These are phyloP conservation scores for Orchesella cincta DNA, from an alignment of 1,140 invertebrate genomes.

Conservation along the genomic window DNA sequence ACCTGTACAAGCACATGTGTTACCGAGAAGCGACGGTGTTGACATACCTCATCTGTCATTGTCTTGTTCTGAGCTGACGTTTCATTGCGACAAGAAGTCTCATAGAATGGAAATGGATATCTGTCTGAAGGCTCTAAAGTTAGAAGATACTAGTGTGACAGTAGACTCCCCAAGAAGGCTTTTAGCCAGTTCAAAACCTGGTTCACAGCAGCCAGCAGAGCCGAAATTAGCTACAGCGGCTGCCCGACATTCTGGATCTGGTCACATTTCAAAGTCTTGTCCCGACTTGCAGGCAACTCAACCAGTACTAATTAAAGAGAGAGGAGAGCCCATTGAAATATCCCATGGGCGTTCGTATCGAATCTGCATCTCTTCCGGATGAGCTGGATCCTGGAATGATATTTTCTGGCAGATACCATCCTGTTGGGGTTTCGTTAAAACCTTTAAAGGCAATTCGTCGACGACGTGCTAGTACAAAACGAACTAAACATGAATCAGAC, in stretches of 20 bases:
- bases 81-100: conserved; percentile 45
- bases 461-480: not conserved
- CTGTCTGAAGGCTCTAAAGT: conserved; percentile 52
- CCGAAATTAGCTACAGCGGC: conserved; percentile 12
- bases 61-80: conserved; percentile 44
- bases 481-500: not conserved
- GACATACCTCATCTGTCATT: conserved; percentile 41
- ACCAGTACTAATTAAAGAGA: conserved; percentile 39
- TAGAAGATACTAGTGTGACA: conserved; percentile 59
- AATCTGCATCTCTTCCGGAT: conserved; percentile 65
- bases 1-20: not conserved
- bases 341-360: conserved; percentile 43
- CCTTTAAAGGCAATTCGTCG: not conserved
- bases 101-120: conserved; percentile 46
- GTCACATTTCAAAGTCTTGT: conserved; percentile 76
- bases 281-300: conserved; percentile 66
- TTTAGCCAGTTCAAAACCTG: conserved; percentile 54
- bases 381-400: conserved; percentile 64
- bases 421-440: conserved; percentile 27
- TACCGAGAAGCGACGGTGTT: not conserved
- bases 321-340: conserved; percentile 36
- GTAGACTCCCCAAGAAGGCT: conserved; percentile 55
- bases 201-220: not conserved
- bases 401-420: conserved; percentile 49
- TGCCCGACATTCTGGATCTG: too few relatives aligned